Conservation (phyloP, 2,888 invertebrate genomes). For the Callyntrura guangdongensis region DNA sequence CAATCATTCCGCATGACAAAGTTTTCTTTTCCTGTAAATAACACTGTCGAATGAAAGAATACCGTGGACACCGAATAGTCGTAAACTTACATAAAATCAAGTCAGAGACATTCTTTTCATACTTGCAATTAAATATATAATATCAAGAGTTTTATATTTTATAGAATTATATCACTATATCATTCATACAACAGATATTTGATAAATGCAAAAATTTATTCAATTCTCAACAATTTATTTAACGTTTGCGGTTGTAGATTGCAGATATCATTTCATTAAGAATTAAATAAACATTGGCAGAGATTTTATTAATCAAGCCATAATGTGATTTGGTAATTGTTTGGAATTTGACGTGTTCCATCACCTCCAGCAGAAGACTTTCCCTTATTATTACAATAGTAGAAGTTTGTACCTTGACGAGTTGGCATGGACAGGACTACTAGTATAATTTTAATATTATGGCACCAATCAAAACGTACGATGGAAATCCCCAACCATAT, state of each 20-base stretch:
- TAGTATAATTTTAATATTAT: conserved; percentile 20
- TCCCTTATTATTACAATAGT: conserved; percentile 13
- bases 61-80: conserved; percentile 45
- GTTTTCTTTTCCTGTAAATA: background rate
- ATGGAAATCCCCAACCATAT: conserved; percentile 33
- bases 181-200: conserved; percentile 16
- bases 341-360: conserved; percentile 9
- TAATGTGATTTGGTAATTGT: conserved; percentile 13
- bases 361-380: background rate
- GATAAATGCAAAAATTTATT: conserved; percentile 41
- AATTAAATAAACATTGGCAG: conserved; percentile 24
- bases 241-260: background rate
- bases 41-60: conserved; percentile 47
- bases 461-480: conserved; percentile 47
- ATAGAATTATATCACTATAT: background rate
- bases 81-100: conserved; percentile 3
- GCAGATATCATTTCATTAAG: background rate
- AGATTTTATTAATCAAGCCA: conserved; percentile 15
- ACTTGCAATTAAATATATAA: background rate
- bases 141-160: background rate
- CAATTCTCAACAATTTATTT: background rate
- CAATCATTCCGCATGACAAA: conserved; percentile 17
- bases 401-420: conserved; percentile 59
- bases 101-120: background rate
- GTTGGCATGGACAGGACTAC: conserved; percentile 57